Evolutionary conservation across 1,140 invertebrate species (phyloP).

Genomic region (Drosophila neocordata): DNA sequence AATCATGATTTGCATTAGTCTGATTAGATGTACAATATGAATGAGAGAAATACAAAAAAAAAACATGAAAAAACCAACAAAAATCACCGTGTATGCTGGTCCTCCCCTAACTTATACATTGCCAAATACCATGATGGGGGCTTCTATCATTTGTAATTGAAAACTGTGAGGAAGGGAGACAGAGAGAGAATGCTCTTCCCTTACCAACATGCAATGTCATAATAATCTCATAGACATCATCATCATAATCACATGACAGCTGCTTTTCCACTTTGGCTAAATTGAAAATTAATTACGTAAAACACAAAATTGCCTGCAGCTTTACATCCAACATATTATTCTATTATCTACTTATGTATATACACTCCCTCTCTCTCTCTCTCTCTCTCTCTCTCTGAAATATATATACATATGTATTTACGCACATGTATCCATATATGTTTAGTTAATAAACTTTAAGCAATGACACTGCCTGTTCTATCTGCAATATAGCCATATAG

Average conservation of each 20-base stretch:
- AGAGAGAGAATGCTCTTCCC: neutral
- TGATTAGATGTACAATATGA: slow-evolving; percentile 45
- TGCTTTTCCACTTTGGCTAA: slow-evolving; percentile 17
- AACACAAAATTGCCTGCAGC: slow-evolving; percentile 40
- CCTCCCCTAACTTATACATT: neutral
- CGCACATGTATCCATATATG: too few species aligned
- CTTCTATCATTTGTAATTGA: too few species aligned
- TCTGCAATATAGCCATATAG: too few species aligned
- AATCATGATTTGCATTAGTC: slow-evolving; percentile 64
- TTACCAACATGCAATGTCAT: slow-evolving; percentile 8
- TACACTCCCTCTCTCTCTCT: too few species aligned
- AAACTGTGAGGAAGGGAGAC: too few species aligned
- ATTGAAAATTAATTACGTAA: slow-evolving; percentile 69
- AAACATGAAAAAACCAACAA: slow-evolving; percentile 2
- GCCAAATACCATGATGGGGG: too few species aligned
- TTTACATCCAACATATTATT: neutral
- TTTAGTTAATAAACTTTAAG: too few species aligned
- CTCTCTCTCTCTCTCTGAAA: too few species aligned
- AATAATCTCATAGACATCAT: slow-evolving; percentile 19
- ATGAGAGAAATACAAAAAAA: slow-evolving; percentile 20
- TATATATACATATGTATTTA: too few species aligned
- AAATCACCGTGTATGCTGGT: neutral
- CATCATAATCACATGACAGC: slow-evolving; percentile 9
- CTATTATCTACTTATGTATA: too few species aligned
- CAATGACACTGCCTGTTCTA: too few species aligned